phyloP scores from a whole-genome alignment of 2,797 vertebrate species.

The Xenops minutus region DNA sequence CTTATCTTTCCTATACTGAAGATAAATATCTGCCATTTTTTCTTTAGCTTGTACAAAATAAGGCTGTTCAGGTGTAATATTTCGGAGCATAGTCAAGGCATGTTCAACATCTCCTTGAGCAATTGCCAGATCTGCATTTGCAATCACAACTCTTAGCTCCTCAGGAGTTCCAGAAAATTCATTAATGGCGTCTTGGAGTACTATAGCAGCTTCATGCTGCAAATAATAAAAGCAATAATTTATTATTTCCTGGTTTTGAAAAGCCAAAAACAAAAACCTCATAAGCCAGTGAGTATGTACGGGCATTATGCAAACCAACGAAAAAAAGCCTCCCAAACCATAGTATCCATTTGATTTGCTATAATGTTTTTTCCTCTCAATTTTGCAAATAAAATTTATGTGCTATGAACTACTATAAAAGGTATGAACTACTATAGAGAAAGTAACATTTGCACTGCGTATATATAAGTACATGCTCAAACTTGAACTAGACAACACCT shows the following conservation, averaged over 20 bases:
- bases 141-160: slow-evolving; percentile 90
- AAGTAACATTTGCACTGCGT: neutral
- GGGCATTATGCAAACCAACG: neutral
- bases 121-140: slow-evolving; percentile 90
- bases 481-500: neutral
- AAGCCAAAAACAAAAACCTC: neutral
- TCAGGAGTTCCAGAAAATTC: slow-evolving; percentile 94
- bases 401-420: neutral
- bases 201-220: slow-evolving; percentile 94
- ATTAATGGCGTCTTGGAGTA: slow-evolving; percentile 95
- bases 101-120: slow-evolving; percentile 89
- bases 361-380: neutral
- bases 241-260: neutral
- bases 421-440: neutral
- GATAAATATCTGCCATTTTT: slow-evolving; percentile 96
- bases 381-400: neutral
- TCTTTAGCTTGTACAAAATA: slow-evolving; percentile 94
- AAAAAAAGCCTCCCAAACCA: neutral
- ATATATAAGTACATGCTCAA: neutral
- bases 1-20: slow-evolving; percentile 92
- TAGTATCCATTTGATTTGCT: neutral
- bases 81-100: slow-evolving; percentile 91
- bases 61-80: slow-evolving; percentile 88
- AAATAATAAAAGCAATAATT: neutral
- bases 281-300: neutral